These are phyloP conservation scores for Rhineura floridana DNA, from an alignment of 2,113 vertebrate genomes.

Conservation along the genomic window DNA sequence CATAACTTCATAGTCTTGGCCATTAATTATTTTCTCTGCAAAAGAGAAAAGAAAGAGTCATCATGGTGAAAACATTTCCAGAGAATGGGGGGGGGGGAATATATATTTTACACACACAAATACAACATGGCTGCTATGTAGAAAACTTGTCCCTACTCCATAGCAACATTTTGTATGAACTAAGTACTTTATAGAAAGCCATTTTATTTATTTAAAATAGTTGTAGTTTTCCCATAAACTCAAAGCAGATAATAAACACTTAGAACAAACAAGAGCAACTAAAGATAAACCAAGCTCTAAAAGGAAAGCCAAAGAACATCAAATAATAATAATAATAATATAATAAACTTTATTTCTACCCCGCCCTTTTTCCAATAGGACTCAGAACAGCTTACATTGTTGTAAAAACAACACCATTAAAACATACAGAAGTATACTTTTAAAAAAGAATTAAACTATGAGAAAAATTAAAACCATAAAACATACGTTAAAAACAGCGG, in stretches of 20 bases:
- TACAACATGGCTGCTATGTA: background rate
- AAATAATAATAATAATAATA: too few relatives aligned
- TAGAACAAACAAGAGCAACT: background rate
- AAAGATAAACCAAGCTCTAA: background rate
- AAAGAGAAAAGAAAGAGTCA: constrained; percentile 8
- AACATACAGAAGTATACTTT: too few relatives aligned
- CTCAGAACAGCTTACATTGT: too few relatives aligned
- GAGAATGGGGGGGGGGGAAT: too few relatives aligned
- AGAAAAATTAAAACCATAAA: too few relatives aligned
- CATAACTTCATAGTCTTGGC: constrained; percentile 93
- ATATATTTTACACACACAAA: background rate
- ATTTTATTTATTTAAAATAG: background rate
- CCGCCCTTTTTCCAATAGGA: too few relatives aligned
- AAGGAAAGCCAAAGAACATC: background rate
- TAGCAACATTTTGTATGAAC: background rate
- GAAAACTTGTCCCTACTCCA: background rate
- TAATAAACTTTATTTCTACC: too few relatives aligned
- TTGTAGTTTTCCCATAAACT: background rate
- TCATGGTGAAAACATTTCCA: background rate
- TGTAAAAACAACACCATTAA: too few relatives aligned
- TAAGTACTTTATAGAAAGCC: background rate
- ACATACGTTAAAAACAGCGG: too few relatives aligned
- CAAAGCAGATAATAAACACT: background rate
- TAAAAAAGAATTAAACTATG: too few relatives aligned
- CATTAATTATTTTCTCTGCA: constrained; percentile 90